These are phyloP conservation scores for Malurus cyaneus DNA, from an alignment of 2,113 vertebrate species.

Conservation along the genomic window DNA sequence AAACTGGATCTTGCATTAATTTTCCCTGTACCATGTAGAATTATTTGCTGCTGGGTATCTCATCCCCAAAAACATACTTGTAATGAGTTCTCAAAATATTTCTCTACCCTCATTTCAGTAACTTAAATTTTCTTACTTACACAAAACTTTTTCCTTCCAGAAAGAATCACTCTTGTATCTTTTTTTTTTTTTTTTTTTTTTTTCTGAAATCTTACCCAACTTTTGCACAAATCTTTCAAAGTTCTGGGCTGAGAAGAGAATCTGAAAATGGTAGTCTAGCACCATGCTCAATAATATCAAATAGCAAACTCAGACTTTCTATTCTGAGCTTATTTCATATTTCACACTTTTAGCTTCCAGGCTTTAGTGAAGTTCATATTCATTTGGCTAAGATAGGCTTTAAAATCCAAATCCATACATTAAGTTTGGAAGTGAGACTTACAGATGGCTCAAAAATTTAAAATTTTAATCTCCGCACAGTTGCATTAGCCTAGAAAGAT, in stretches of 20 bases:
- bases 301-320: neutral
- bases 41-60: neutral
- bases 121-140: neutral
- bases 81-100: neutral
- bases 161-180: neutral
- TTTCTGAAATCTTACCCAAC: neutral
- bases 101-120: neutral
- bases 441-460: conserved; percentile 40
- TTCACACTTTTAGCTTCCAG: conserved; percentile 36
- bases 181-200: neutral
- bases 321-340: neutral
- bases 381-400: conserved; percentile 19
- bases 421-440: conserved; percentile 23
- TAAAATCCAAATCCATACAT: conserved; percentile 29
- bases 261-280: conserved; percentile 23
- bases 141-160: neutral
- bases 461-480: neutral
- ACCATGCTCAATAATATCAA: neutral
- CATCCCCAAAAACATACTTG: neutral
- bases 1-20: neutral
- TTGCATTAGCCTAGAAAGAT: neutral
- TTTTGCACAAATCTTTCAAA: neutral
- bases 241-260: neutral
- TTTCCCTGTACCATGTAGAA: neutral
- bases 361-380: conserved; percentile 8